phyloP scores from a whole-genome alignment of 2,797 vertebrate species.

The Oophaga sylvatica region DNA sequence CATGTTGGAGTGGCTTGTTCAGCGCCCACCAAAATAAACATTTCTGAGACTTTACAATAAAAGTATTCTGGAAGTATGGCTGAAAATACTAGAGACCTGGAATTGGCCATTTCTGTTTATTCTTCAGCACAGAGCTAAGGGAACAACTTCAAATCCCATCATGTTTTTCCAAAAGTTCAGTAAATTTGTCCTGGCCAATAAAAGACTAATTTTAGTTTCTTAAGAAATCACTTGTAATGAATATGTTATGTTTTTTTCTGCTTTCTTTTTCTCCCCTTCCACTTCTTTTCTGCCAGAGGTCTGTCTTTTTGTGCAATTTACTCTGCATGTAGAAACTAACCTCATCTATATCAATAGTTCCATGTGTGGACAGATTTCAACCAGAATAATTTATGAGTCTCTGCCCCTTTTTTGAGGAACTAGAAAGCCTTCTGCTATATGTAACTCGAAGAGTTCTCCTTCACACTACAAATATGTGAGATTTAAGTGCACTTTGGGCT shows the following conservation, averaged over 20 bases:
- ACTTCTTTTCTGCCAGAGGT: neutral
- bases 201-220: neutral
- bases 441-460: slow-evolving; percentile 68
- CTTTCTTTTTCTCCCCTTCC: neutral
- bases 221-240: neutral
- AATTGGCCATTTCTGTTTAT: neutral
- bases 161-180: slow-evolving; percentile 9
- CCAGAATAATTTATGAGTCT: slow-evolving; percentile 70
- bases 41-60: neutral
- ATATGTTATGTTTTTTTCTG: neutral
- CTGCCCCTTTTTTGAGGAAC: slow-evolving; percentile 67
- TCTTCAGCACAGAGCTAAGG: neutral
- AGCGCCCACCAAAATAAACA: neutral
- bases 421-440: slow-evolving; percentile 64
- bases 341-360: slow-evolving; percentile 70
- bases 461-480: slow-evolving; percentile 63
- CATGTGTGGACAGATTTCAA: slow-evolving; percentile 70
- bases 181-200: neutral
- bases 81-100: neutral
- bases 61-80: neutral
- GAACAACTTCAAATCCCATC: neutral
- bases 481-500: slow-evolving; percentile 67
- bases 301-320: neutral
- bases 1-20: neutral
- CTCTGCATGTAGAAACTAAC: slow-evolving; percentile 49